These are phyloP conservation scores for Rutilus rutilus DNA, from an alignment of 2,113 vertebrate genomes.

Conservation along the genomic window DNA sequence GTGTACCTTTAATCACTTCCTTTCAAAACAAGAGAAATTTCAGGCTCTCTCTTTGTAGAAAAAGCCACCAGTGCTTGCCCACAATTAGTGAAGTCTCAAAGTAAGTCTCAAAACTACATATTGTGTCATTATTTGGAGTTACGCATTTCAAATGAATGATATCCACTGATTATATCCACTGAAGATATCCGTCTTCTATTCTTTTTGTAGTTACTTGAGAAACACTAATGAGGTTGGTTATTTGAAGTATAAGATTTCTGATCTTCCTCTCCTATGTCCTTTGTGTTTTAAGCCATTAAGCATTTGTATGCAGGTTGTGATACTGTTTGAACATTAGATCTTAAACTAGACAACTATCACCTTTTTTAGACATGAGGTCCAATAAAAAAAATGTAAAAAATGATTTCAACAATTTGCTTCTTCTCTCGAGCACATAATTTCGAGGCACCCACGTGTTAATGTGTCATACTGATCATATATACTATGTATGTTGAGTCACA, in stretches of 20 bases:
- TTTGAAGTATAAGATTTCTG: neutral
- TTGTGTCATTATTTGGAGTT: neutral
- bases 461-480: neutral
- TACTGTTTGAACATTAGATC: neutral
- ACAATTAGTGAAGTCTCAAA: neutral
- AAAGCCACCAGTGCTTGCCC: neutral
- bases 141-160: neutral
- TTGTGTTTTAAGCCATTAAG: neutral
- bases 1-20: neutral
- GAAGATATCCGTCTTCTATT: neutral
- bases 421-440: neutral
- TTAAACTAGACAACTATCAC: neutral
- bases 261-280: neutral
- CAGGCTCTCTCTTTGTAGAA: neutral
- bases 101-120: neutral
- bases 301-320: neutral
- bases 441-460: neutral
- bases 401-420: neutral
- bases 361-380: neutral
- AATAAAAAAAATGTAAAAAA: neutral
- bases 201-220: neutral
- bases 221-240: neutral
- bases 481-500: neutral
- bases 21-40: neutral
- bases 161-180: neutral